These are phyloP conservation scores for Pyralis farinalis DNA, from an alignment of 2,888 invertebrate genomes.

Conservation along the genomic window DNA sequence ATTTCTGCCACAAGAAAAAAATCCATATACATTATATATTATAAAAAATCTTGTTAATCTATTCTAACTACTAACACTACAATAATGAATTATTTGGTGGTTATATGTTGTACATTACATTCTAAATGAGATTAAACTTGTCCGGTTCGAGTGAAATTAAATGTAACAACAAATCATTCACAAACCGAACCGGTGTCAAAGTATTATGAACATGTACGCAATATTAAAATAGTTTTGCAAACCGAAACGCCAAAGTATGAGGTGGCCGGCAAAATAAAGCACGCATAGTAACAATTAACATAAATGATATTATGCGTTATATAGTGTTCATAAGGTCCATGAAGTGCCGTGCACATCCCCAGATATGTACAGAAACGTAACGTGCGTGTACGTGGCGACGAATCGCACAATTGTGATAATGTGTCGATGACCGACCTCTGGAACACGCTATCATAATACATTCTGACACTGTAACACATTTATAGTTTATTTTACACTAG, in stretches of 20 bases:
- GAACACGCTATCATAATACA: neutral
- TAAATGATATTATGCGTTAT: slow-evolving; percentile 16
- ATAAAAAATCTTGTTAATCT: slow-evolving; percentile 22
- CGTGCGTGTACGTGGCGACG: slow-evolving; percentile 23
- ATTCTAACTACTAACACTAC: slow-evolving; percentile 43
- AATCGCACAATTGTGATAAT: slow-evolving; percentile 19
- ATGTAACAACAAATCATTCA: slow-evolving; percentile 10
- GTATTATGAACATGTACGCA: slow-evolving; percentile 11
- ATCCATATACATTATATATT: slow-evolving; percentile 16
- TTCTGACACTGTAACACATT: too few relatives aligned
- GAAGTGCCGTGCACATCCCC: slow-evolving; percentile 49
- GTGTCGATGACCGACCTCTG: neutral
- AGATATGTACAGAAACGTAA: slow-evolving; percentile 22
- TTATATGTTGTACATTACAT: slow-evolving; percentile 74
- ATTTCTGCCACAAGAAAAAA: slow-evolving; percentile 20
- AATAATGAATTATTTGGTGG: slow-evolving; percentile 75
- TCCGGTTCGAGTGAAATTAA: slow-evolving; percentile 21
- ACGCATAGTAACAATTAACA: slow-evolving; percentile 37
- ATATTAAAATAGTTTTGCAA: slow-evolving; percentile 12
- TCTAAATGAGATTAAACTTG: slow-evolving; percentile 67
- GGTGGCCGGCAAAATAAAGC: slow-evolving; percentile 40
- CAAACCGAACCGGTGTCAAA: slow-evolving; percentile 10
- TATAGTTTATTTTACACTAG: too few relatives aligned
- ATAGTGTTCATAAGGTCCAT: slow-evolving; percentile 15
- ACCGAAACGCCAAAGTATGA: slow-evolving; percentile 33